phyloP scores from a whole-genome alignment of 2,888 invertebrate species.

The Ceriagrion tenellum region DNA sequence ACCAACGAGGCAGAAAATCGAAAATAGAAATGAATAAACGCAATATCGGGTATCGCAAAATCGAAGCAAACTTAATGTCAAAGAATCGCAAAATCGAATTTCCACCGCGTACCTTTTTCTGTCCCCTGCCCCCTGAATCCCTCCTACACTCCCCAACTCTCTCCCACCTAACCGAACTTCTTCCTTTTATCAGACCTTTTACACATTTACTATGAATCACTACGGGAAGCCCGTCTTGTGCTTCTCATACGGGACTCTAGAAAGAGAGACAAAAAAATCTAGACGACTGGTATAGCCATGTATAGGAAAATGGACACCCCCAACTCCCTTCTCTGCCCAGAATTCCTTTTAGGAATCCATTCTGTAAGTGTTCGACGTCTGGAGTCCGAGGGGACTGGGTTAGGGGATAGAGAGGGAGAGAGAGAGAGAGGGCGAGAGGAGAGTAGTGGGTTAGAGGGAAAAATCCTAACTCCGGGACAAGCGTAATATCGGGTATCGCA shows the following conservation, averaged over 20 bases:
- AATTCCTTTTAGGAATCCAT: background rate
- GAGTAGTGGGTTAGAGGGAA: background rate
- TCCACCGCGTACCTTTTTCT: background rate
- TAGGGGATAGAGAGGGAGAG: background rate
- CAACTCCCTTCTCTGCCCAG: background rate
- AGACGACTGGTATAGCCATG: background rate
- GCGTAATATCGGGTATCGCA: slow-evolving; percentile 31
- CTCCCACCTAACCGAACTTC: background rate
- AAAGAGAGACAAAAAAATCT: background rate
- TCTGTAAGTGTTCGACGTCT: background rate
- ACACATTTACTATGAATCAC: slow-evolving; percentile 5
- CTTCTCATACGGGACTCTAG: background rate
- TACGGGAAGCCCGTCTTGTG: background rate
- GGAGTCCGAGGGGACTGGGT: background rate
- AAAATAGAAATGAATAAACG: background rate
- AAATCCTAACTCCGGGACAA: background rate
- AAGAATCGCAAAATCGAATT: slow-evolving; percentile 11
- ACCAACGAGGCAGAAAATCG: background rate
- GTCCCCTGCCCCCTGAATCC: background rate
- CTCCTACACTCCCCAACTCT: background rate
- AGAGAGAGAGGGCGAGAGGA: slow-evolving; percentile 54
- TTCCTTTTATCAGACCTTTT: background rate
- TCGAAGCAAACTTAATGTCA: slow-evolving; percentile 32
- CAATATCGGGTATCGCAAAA: slow-evolving; percentile 24
- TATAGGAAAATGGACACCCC: background rate